Evolutionary conservation across 2,797 vertebrate genomes (phyloP).

Genomic region (Spea hammondii): DNA sequence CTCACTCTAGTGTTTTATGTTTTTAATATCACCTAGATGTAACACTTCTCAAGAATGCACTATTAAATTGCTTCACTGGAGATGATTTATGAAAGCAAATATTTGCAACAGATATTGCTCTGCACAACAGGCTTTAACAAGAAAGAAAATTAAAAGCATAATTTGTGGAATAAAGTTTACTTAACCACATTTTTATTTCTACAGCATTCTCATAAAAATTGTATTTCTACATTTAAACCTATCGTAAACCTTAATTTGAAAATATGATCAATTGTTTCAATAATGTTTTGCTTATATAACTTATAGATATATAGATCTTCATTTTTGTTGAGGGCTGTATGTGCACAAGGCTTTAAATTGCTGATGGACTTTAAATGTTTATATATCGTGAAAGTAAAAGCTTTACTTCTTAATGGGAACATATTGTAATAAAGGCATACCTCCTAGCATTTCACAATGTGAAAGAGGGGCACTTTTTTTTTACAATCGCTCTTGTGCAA

Average conservation of each 20-base stretch:
- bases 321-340: no score
- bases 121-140: slow-evolving; percentile 8
- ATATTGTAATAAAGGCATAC: no score
- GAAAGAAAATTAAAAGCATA: slow-evolving; percentile 27
- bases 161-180: slow-evolving; percentile 20
- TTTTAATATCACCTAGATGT: slow-evolving; percentile 40
- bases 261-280: neutral
- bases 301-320: no score
- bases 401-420: no score
- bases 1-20: slow-evolving; percentile 25
- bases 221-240: neutral
- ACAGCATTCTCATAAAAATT: neutral
- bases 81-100: slow-evolving; percentile 22
- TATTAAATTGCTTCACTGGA: slow-evolving; percentile 9
- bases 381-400: no score
- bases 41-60: slow-evolving; percentile 16
- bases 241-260: neutral
- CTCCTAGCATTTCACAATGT: no score
- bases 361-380: no score
- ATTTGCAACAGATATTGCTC: slow-evolving; percentile 9
- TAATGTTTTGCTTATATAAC: no score
- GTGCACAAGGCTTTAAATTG: no score
- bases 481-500: no score
- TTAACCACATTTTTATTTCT: slow-evolving; percentile 13
- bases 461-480: no score